These are phyloP conservation scores for Ariolimax columbianus DNA, from an alignment of 2,888 invertebrate species.

Conservation along the genomic window DNA sequence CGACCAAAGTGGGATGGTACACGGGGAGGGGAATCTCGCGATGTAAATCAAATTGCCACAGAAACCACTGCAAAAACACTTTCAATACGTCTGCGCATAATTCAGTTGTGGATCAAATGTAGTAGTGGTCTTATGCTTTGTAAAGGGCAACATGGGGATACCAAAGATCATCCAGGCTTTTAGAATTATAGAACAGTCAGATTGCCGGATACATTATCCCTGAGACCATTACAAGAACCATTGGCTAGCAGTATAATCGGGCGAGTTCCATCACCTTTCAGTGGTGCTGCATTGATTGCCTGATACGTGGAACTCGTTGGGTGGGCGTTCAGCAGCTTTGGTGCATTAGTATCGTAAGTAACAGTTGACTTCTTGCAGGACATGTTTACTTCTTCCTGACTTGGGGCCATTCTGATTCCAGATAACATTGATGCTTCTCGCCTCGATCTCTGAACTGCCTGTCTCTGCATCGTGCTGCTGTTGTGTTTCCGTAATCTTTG, in stretches of 20 bases:
- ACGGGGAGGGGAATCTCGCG: too few relatives aligned
- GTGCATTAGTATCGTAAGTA: background rate
- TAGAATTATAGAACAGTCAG: background rate
- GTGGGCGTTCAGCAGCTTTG: background rate
- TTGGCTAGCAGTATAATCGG: background rate
- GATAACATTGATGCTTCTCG: background rate
- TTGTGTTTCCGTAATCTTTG: slow-evolving; percentile 51
- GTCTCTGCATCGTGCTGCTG: slow-evolving; percentile 50
- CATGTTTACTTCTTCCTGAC: background rate
- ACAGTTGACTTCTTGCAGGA: background rate
- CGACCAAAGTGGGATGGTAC: too few relatives aligned
- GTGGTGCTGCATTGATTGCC: background rate
- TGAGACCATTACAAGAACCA: background rate
- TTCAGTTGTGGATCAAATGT: too few relatives aligned
- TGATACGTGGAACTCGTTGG: background rate
- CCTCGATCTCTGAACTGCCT: background rate
- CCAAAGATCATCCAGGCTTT: too few relatives aligned
- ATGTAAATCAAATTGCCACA: too few relatives aligned
- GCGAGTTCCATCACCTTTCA: background rate
- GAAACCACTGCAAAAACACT: too few relatives aligned
- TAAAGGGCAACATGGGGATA: too few relatives aligned
- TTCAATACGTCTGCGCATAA: too few relatives aligned
- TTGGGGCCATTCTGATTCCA: background rate
- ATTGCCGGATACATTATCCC: background rate
- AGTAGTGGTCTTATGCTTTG: too few relatives aligned